Evolutionary conservation across 30 jellyfish, hydroid and myxozoan genomes (phyloP), one percentile per base, ranked within the genome.

Genomic region (Cassiopea andromeda): DNA sequence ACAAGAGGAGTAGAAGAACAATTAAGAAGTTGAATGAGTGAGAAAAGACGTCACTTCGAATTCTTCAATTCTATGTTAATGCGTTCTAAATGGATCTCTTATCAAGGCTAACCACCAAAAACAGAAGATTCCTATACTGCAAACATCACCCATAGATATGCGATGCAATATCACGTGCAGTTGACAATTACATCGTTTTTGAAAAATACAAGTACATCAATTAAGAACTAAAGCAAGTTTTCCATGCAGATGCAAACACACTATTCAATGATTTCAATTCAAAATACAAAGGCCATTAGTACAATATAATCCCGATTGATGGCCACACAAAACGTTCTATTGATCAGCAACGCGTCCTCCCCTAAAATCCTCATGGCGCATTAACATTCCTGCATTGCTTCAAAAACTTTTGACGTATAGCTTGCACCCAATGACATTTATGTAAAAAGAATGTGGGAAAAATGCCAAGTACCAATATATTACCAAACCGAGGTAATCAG

Each of bases 261-360:
- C 79, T n/a, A 4, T 17, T 12, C 15, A 67, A 19, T 43, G 79
- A 16, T 16, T 70, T 70, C n/a, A 70, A 70, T 18, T 15, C 7
- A 18, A 43, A 17, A 1, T 12, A 70, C 38, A 7, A 17, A 4
- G 79, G 7, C 18, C 54, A 70, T 70, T 38, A 70, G 57, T 16
- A 38, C 79, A 70, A 70, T 70, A 70, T 70, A 16, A 54, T 2
- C 45, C 7, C 10, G 10, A 70, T 70, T 19, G 54, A n/a, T 70
- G 79, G 79, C 79, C 79, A 70, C 79, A 70, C 79, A 70, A 70
- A 70, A 38, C 15, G 79, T 67, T 16, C 76, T 44, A 67, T 67
- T 67, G 44, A 67, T 4, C 16, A 67, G n/a, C 76, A 14, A 27
- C 38, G 38, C 38, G 38, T 27, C 38, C 38, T 27, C 38, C 38